Conservation (phyloP, 2,113 vertebrate species). For the Syrrhaptes paradoxus region DNA sequence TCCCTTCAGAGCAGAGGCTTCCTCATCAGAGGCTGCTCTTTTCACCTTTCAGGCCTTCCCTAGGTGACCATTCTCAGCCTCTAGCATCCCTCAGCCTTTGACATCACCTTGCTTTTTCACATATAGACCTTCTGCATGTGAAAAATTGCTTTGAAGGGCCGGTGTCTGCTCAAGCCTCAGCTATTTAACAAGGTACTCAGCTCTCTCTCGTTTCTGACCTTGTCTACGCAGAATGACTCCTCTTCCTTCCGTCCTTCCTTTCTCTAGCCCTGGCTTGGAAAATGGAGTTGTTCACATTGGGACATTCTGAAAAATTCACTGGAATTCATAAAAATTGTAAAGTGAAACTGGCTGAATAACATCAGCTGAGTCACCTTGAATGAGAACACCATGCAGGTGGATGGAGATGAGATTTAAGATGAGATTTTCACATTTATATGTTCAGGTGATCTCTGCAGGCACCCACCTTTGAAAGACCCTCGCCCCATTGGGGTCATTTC, state of each 20-base stretch:
- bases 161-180: not conserved
- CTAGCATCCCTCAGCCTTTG: not conserved
- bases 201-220: not conserved
- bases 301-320: not conserved
- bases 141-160: not conserved
- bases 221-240: not conserved
- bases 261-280: not conserved
- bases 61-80: not conserved
- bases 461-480: not conserved
- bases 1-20: not conserved
- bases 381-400: not conserved
- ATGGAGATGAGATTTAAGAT: not conserved
- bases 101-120: not conserved
- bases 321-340: not conserved
- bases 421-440: not conserved
- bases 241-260: not conserved
- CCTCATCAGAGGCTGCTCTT: not conserved
- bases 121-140: not conserved
- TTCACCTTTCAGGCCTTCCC: not conserved
- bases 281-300: not conserved
- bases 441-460: not conserved
- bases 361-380: not conserved
- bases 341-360: not conserved
- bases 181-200: not conserved
- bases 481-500: not conserved